These are phyloP conservation scores for Chrysoperla carnea DNA, from an alignment of 1,140 invertebrate genomes.

Conservation along the genomic window DNA sequence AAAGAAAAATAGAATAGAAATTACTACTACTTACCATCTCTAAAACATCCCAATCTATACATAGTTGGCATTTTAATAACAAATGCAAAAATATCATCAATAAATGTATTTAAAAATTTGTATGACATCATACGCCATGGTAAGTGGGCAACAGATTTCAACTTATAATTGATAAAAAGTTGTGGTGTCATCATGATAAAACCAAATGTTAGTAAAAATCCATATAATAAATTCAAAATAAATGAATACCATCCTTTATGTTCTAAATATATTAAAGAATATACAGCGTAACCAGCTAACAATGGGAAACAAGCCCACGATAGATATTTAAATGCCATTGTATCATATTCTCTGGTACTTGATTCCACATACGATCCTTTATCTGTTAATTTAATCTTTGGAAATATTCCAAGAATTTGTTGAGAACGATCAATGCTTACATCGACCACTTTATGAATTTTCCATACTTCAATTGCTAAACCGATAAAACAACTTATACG, in stretches of 20 bases:
- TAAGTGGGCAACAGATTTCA: conserved; percentile 96
- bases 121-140: conserved; percentile 99
- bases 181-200: conserved; percentile 99
- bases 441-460: conserved; percentile 93
- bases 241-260: conserved; percentile 91
- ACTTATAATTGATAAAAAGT: conserved; percentile 97
- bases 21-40: conserved; percentile 54
- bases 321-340: conserved; percentile 89
- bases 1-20: conserved; percentile 2
- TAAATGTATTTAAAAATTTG: conserved; percentile 99
- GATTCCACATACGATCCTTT: conserved; percentile 96
- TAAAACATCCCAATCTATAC: conserved; percentile 88
- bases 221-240: conserved; percentile 87
- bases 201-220: conserved; percentile 95
- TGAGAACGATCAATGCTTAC: conserved; percentile 62
- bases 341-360: conserved; percentile 88
- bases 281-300: conserved; percentile 79
- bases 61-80: conserved; percentile 99
- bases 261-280: conserved; percentile 93
- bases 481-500: conserved; percentile 84
- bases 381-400: conserved; percentile 66
- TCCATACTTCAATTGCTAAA: conserved; percentile 97
- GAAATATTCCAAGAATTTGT: conserved; percentile 59
- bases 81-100: conserved; percentile 99
- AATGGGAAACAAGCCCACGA: conserved; percentile 93